phyloP scores from a whole-genome alignment of 1,140 invertebrate genomes.

The Lordiphosa mommai region DNA sequence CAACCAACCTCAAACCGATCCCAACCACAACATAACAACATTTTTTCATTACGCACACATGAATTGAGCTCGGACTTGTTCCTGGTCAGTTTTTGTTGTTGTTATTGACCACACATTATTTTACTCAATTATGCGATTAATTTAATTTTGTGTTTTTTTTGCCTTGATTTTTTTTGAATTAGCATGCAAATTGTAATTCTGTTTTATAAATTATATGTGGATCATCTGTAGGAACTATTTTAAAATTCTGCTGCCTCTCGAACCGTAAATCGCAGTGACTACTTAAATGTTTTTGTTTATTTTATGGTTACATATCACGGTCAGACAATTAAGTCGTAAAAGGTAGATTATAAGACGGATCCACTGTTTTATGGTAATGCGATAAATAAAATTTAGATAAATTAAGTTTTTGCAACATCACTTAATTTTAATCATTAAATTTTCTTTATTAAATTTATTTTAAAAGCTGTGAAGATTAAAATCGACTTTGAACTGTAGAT shows the following conservation, averaged over 20 bases:
- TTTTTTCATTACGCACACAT: conserved; percentile 12
- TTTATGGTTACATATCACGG: conserved; percentile 27
- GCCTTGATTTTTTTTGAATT: conserved; percentile 21
- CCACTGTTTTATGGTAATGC: conserved; percentile 8
- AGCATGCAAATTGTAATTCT: conserved; percentile 37
- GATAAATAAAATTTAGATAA: not conserved
- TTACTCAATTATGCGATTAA: conserved; percentile 33
- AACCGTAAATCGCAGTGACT: not conserved
- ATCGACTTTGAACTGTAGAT: too few relatives aligned
- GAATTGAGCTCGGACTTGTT: not conserved
- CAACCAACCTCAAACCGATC: conserved; percentile 7
- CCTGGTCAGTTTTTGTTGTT: not conserved
- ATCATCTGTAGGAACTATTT: conserved; percentile 7
- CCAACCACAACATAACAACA: conserved; percentile 5
- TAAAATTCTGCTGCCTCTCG: conserved; percentile 2
- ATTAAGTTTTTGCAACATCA: not conserved
- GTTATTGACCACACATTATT: not conserved
- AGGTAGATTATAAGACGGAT: conserved; percentile 32
- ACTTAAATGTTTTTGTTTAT: conserved; percentile 28
- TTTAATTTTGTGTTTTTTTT: conserved; percentile 17
- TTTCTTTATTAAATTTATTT: too few relatives aligned
- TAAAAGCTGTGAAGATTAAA: too few relatives aligned
- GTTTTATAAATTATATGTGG: conserved; percentile 23
- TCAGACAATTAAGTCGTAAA: conserved; percentile 40
- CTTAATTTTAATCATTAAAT: too few relatives aligned